phyloP scores from a whole-genome alignment of 2,888 invertebrate species.

The Chrysotoxum bicinctum region DNA sequence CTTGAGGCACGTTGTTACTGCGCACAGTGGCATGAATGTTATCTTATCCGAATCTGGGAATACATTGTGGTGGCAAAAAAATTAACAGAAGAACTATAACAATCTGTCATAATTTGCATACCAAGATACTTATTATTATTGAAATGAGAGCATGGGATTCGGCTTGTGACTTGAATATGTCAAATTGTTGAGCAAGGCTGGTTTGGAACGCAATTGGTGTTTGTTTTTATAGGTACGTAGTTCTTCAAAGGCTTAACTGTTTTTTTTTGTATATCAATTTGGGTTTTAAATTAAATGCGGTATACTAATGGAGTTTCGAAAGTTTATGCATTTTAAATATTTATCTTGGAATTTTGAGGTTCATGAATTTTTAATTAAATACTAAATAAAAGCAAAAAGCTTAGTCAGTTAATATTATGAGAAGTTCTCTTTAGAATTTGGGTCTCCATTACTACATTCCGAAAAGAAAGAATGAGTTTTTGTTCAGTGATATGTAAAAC shows the following conservation, averaged over 20 bases:
- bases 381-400: neutral
- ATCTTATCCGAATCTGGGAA: constrained; percentile 68
- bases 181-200: constrained; percentile 42
- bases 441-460: too few species aligned
- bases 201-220: constrained; percentile 44
- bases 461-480: too few species aligned
- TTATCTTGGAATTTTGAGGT: neutral
- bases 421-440: too few species aligned
- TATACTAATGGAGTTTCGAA: neutral
- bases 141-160: constrained; percentile 66
- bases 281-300: neutral
- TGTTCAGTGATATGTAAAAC: too few species aligned
- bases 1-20: constrained; percentile 55
- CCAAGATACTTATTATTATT: constrained; percentile 56
- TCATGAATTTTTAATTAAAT: neutral
- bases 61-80: constrained; percentile 49
- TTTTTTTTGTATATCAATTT: neutral
- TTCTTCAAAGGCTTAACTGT: neutral
- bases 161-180: constrained; percentile 21
- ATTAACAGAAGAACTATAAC: constrained; percentile 36
- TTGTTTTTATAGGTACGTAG: neutral
- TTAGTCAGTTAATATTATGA: too few species aligned
- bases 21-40: constrained; percentile 57
- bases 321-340: neutral
- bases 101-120: constrained; percentile 72